Evolutionary conservation across 1,140 invertebrate species (phyloP), one percentile per base, ranked within the genome.

Genomic region (Plectrocnemia conspersa): DNA sequence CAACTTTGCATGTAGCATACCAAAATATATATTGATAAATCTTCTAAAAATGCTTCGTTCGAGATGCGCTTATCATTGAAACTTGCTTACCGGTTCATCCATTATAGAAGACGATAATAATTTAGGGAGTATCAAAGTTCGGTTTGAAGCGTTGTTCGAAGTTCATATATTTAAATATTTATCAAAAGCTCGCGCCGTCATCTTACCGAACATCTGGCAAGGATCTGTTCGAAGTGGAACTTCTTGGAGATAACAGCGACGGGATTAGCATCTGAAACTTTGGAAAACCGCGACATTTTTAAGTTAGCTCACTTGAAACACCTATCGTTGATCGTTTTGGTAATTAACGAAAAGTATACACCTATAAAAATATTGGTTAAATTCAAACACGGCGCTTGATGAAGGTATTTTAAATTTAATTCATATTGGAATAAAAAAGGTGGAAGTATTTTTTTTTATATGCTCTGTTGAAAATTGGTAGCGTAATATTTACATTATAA

Each of bases 151-250:
- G 42, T 19, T 56, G 58, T 52, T 40, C 32, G 53, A 60, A 60
- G 53, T 60, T 60, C 48, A 45, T 33, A 33, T 53, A 60, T 56
- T 60, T 60, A 60, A 60, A 60, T 60, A 60, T 60, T 60, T 55
- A 60, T 52, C 58, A 50, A 46, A 48, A 46, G 53, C 58, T 52
- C 24, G 25, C 36, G 40, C 53, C 22, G 32, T 25, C 25, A 49
- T 11, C 24, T 55, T 27, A n/a, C 46, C 25, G 19, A 49, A 21
- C 53, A 58, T 52, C 47, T 56, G 53, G 53, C 53, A 13, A 7
- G 42, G 27, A 25, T 32, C 19, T 52, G 23, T 16, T 42, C 27
- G 11, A 22, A 24, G 9, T 18, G 41, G 22, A 22, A 19, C 41
- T 44, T 24, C 41, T 40, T 18, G 36, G 15, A 40, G 16, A n/a